phyloP scores from a whole-genome alignment of 2,888 invertebrate species.

The Choreutis nemorana region DNA sequence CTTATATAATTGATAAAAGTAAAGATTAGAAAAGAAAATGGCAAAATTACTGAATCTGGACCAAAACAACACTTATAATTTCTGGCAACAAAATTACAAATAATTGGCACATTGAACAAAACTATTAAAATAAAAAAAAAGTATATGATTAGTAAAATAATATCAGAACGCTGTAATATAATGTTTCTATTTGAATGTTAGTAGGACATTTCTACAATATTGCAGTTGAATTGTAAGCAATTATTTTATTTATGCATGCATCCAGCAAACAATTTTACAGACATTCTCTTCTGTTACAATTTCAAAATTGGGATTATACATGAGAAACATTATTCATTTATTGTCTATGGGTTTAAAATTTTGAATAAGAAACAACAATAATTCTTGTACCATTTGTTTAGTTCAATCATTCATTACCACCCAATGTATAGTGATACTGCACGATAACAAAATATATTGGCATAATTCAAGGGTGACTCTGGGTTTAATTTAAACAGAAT shows the following conservation, averaged over 20 bases:
- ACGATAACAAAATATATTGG: too few relatives aligned
- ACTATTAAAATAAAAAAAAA: neutral
- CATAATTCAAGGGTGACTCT: too few relatives aligned
- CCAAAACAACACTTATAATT: too few relatives aligned
- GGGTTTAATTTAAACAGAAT: too few relatives aligned
- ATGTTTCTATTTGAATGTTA: neutral
- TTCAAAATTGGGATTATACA: neutral
- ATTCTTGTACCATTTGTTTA: too few relatives aligned
- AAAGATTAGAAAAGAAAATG: too few relatives aligned
- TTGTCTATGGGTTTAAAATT: too few relatives aligned
- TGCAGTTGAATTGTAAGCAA: slow-evolving; percentile 23
- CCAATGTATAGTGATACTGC: too few relatives aligned
- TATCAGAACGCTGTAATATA: neutral
- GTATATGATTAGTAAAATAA: neutral
- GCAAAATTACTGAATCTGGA: too few relatives aligned
- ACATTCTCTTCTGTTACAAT: neutral
- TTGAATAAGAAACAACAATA: too few relatives aligned
- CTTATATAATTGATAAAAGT: too few relatives aligned
- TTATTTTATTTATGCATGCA: slow-evolving; percentile 21
- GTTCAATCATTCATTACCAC: too few relatives aligned
- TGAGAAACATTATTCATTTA: neutral
- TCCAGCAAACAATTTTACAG: slow-evolving; percentile 7
- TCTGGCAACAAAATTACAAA: neutral
- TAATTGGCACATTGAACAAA: neutral
- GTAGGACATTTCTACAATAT: neutral